phyloP scores from a whole-genome alignment of 2,113 vertebrate genomes.

The Melanocharis versteri region DNA sequence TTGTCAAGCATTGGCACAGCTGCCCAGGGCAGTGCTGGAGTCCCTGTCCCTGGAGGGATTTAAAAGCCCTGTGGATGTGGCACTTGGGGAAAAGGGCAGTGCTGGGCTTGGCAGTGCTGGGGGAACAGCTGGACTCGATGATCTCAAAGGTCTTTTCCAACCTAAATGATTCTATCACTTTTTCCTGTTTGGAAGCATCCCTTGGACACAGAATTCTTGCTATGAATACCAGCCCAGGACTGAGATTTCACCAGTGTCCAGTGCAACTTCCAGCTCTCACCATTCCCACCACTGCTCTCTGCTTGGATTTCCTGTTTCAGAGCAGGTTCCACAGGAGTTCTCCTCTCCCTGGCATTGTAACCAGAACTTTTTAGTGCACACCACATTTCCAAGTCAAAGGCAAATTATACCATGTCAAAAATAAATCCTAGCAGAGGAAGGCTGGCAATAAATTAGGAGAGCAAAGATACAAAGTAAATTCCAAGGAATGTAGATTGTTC shows the following conservation, averaged over 20 bases:
- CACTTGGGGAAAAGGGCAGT: not conserved
- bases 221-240: not conserved
- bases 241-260: not conserved
- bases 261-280: not conserved
- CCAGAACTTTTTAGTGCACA: not conserved
- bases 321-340: not conserved
- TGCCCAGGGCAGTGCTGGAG: not conserved
- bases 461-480: not conserved
- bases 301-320: accelerated
- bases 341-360: not conserved
- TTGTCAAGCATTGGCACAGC: not conserved
- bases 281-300: not conserved
- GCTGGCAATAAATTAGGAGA: not conserved
- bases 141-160: not conserved
- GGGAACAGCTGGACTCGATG: accelerated
- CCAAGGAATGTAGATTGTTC: not conserved
- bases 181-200: not conserved
- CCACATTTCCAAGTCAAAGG: not conserved
- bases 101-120: not conserved
- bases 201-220: not conserved
- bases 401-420: not conserved
- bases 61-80: not conserved
- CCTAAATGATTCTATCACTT: accelerated
- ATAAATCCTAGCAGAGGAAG: not conserved
- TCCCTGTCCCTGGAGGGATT: not conserved